Conservation (phyloP, 2,113 vertebrate genomes). For the Xyliphius kryptos region DNA sequence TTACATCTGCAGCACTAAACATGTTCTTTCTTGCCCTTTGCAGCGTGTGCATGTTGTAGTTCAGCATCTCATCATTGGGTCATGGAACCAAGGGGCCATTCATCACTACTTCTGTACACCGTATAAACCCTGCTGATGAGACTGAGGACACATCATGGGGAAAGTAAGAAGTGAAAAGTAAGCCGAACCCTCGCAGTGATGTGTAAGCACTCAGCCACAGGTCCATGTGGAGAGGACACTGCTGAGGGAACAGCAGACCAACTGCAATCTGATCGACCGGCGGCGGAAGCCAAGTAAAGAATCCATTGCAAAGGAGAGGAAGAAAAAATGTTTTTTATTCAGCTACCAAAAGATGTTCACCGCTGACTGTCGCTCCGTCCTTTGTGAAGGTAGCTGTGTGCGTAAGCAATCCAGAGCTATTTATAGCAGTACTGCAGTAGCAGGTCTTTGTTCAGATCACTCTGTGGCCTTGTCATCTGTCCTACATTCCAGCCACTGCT, state of each 20-base stretch:
- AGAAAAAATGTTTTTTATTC: background rate
- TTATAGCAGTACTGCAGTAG: conserved; percentile 26
- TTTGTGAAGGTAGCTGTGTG: conserved; percentile 29
- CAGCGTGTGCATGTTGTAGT: background rate
- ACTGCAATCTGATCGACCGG: background rate
- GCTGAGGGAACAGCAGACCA: background rate
- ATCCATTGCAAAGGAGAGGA: background rate
- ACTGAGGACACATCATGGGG: background rate
- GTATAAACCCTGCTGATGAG: background rate
- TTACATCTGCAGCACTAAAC: too few relatives aligned
- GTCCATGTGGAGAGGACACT: background rate
- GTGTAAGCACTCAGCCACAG: conserved; percentile 13
- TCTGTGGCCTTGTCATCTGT: conserved; percentile 6
- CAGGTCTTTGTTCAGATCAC: background rate
- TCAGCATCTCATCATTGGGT: conserved; percentile 3
- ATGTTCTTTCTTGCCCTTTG: background rate
- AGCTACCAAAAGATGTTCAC: background rate
- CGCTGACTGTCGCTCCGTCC: conserved; percentile 8
- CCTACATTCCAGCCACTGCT: background rate
- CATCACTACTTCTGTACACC: background rate
- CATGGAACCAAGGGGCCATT: background rate
- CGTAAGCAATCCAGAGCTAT: conserved; percentile 23
- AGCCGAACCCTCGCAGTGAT: too few relatives aligned
- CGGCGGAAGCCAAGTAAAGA: background rate
- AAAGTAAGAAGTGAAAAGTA: too few relatives aligned